These are phyloP conservation scores for Phalangium opilio DNA, from an alignment of 2,888 invertebrate genomes.

Conservation along the genomic window DNA sequence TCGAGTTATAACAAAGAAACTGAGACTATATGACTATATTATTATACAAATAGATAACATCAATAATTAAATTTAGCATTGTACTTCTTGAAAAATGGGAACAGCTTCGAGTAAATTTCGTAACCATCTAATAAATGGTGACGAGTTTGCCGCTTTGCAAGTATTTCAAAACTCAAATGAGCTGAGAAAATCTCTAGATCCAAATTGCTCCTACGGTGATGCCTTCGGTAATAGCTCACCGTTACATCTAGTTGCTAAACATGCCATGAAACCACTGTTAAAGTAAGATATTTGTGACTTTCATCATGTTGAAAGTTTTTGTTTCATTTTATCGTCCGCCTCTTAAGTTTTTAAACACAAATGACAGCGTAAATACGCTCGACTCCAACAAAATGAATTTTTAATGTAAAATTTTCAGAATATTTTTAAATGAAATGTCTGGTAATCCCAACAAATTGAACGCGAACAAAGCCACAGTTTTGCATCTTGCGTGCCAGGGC, in stretches of 20 bases:
- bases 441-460: constrained; percentile 54
- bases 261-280: constrained; percentile 47
- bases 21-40: too few species aligned
- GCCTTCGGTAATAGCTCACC: constrained; percentile 49
- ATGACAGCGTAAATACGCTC: too few species aligned
- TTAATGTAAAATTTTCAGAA: constrained; percentile 34
- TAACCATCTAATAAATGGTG: constrained; percentile 50
- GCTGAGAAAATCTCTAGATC: constrained; percentile 46
- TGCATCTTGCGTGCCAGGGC: constrained; percentile 45
- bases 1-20: too few species aligned
- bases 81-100: constrained; percentile 42
- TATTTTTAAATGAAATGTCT: constrained; percentile 45
- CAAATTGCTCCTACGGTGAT: constrained; percentile 50
- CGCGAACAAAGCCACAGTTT: constrained; percentile 43
- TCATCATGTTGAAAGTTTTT: too few species aligned
- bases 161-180: constrained; percentile 46
- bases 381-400: too few species aligned
- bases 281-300: too few species aligned
- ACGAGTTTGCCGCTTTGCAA: constrained; percentile 52
- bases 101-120: constrained; percentile 51
- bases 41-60: too few species aligned
- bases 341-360: too few species aligned
- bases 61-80: too few species aligned
- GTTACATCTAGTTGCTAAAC: constrained; percentile 47
- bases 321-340: too few species aligned